phyloP scores from a whole-genome alignment of 2,888 invertebrate species.

The Cremastinae sp. region DNA sequence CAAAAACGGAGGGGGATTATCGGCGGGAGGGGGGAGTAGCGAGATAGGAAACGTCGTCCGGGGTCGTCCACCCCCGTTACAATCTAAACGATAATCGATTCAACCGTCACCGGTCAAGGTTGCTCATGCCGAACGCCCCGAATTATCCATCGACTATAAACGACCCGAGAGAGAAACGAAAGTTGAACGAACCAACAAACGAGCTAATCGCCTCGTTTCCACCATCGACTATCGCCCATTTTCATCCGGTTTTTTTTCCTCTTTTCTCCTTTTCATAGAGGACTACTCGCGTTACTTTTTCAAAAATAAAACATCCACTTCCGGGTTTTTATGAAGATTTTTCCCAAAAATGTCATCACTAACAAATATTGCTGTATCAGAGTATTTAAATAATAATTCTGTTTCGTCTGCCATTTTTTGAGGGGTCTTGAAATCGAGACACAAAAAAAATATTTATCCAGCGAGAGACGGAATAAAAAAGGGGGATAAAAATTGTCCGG shows the following conservation, averaged over 20 bases:
- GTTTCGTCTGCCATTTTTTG: too few relatives aligned
- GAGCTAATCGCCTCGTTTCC: conserved; percentile 51
- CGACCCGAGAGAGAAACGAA: conserved; percentile 53
- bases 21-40: conserved; percentile 1
- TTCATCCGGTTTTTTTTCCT: not conserved
- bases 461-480: not conserved
- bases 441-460: not conserved
- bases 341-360: too few relatives aligned
- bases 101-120: conserved; percentile 64
- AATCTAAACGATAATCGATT: conserved; percentile 65
- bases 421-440: too few relatives aligned
- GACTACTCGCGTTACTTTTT: conserved; percentile 12
- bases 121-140: conserved; percentile 62
- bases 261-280: conserved; percentile 17
- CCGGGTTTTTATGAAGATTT: too few relatives aligned
- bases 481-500: conserved; percentile 66
- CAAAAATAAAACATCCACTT: too few relatives aligned
- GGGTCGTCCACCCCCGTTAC: conserved; percentile 61
- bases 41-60: conserved; percentile 25
- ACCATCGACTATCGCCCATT: conserved; percentile 45
- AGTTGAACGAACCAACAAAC: conserved; percentile 52
- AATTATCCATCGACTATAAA: conserved; percentile 51
- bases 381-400: too few relatives aligned
- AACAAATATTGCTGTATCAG: too few relatives aligned
- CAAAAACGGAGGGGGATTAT: conserved; percentile 26